A percentile compares a stretch with the other conserved stretches of the same genome.
phyloP scores from a whole-genome alignment of 2,888 invertebrate genomes.

The Candidula unifasciata region DNA sequence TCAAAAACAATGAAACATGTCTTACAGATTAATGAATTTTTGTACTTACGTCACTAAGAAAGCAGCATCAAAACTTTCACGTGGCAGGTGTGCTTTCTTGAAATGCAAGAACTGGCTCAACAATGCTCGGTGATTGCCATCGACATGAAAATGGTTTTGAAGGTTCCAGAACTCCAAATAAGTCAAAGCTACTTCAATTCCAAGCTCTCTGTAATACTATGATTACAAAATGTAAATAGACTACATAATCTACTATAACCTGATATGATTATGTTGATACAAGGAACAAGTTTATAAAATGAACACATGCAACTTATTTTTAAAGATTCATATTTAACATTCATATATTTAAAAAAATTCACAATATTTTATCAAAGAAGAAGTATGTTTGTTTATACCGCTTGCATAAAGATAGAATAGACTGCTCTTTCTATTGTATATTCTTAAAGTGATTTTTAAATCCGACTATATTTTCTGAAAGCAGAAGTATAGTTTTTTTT shows the following conservation, averaged over 20 bases:
- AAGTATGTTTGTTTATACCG: too few relatives aligned
- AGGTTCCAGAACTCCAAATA: conserved; percentile 98
- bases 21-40: not conserved
- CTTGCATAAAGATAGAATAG: too few relatives aligned
- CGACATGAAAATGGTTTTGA: conserved; percentile 88
- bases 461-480: too few relatives aligned
- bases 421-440: too few relatives aligned
- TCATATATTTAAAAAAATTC: too few relatives aligned
- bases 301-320: too few relatives aligned
- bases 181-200: conserved; percentile 94
- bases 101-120: conserved; percentile 95
- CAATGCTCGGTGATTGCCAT: conserved; percentile 91
- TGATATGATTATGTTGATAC: not conserved
- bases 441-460: too few relatives aligned
- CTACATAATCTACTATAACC: not conserved
- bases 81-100: conserved; percentile 89
- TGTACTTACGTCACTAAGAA: conserved; percentile 91
- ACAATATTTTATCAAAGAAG: too few relatives aligned
- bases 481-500: too few relatives aligned
- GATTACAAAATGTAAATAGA: conserved; percentile 57
- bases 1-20: too few relatives aligned
- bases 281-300: not conserved
- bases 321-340: too few relatives aligned
- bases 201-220: conserved; percentile 95
- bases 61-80: conserved; percentile 92